These are phyloP conservation scores for Dendrolimus punctatus DNA, from an alignment of 1,140 invertebrate species.

Conservation along the genomic window DNA sequence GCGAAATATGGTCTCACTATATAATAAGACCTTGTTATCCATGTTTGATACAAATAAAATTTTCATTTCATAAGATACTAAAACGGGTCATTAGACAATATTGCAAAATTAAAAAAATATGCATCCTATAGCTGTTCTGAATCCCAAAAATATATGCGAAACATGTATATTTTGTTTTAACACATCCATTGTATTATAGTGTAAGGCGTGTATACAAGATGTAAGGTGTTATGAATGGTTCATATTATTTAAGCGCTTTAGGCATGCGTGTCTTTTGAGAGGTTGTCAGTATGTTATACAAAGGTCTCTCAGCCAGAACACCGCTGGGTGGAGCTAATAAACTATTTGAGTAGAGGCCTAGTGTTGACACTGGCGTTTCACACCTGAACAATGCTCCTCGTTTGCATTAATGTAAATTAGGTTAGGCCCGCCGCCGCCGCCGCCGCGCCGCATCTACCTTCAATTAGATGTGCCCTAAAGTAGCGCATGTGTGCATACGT, in stretches of 20 bases:
- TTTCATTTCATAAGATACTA: no score
- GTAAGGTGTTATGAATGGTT: constrained; percentile 12
- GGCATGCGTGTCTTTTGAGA: constrained; percentile 55
- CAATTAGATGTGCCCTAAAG: constrained; percentile 62
- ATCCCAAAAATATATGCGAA: no score
- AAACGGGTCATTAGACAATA: no score
- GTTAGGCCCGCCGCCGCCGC: constrained; percentile 50
- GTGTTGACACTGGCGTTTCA: constrained; percentile 70
- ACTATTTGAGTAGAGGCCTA: constrained; percentile 64
- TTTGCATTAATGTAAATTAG: constrained; percentile 72
- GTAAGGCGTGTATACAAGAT: no score
- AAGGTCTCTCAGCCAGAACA: constrained; percentile 56
- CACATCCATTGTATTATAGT: no score
- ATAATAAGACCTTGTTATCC: no score
- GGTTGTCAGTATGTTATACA: constrained; percentile 50
- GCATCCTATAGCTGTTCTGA: no score
- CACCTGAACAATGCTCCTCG: constrained; percentile 70
- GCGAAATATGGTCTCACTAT: no score
- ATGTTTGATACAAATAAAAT: no score
- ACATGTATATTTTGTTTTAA: no score
- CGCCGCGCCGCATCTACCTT: constrained; percentile 57
- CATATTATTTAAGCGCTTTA: constrained; percentile 42
- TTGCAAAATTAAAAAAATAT: no score
- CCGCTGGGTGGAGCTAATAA: constrained; percentile 65
- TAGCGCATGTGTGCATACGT: constrained; percentile 55